Evolutionary conservation across 2,888 invertebrate species (phyloP).

Genomic region (Cremastinae sp.): DNA sequence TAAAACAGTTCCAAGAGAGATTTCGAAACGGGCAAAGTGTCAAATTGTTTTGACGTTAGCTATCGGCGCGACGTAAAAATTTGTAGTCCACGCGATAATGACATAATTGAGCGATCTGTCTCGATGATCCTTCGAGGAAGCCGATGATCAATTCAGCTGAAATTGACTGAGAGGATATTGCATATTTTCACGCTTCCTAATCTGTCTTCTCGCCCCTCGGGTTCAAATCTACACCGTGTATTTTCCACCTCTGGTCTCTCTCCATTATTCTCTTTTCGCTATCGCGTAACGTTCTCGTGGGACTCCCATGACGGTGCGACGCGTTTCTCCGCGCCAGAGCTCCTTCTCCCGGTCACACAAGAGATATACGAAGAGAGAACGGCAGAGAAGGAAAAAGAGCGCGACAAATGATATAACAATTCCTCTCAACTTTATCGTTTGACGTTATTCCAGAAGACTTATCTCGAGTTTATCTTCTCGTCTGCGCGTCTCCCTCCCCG

Average conservation of each 20-base stretch:
- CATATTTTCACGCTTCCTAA: slow-evolving; percentile 42
- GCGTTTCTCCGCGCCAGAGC: slow-evolving; percentile 5
- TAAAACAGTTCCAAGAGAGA: too few relatives aligned
- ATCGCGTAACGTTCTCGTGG: slow-evolving; percentile 11
- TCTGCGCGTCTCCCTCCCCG: slow-evolving; percentile 15
- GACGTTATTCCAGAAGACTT: slow-evolving; percentile 52
- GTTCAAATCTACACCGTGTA: background rate
- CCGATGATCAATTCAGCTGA: too few relatives aligned
- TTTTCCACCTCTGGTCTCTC: background rate
- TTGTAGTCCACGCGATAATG: too few relatives aligned
- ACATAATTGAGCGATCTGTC: too few relatives aligned
- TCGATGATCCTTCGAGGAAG: too few relatives aligned
- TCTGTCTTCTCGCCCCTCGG: slow-evolving; percentile 5
- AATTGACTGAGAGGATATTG: too few relatives aligned
- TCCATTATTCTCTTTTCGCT: slow-evolving; percentile 1
- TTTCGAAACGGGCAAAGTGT: too few relatives aligned
- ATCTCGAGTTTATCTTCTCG: slow-evolving; percentile 53
- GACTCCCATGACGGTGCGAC: slow-evolving; percentile 16
- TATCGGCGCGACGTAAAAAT: too few relatives aligned
- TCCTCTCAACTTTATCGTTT: slow-evolving; percentile 47
- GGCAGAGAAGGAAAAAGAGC: background rate
- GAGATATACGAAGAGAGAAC: background rate
- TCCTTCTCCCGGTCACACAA: background rate
- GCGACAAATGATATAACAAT: slow-evolving; percentile 21
- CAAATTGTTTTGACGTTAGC: too few relatives aligned